A percentile compares a stretch with the other conserved stretches of the same genome.
Conservation (phyloP, 2,888 invertebrate genomes). For the Hydrotaea cyrtoneurina region DNA sequence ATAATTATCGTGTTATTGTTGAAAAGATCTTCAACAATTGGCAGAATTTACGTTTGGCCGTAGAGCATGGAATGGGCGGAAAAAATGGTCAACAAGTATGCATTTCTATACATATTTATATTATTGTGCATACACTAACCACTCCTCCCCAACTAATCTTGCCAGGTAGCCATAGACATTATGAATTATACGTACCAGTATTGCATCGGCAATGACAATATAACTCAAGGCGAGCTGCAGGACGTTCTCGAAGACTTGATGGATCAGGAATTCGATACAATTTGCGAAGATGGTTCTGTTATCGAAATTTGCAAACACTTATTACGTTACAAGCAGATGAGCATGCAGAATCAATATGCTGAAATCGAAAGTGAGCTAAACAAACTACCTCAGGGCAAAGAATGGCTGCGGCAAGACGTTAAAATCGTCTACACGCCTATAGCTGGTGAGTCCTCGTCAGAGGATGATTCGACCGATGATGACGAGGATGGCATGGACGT, state of each 20-base stretch:
- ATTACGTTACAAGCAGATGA: slow-evolving; percentile 82
- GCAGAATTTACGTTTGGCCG: slow-evolving; percentile 87
- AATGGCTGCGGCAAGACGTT: slow-evolving; percentile 83
- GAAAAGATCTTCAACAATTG: slow-evolving; percentile 87
- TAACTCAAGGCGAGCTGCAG: slow-evolving; percentile 83
- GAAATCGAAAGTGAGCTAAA: slow-evolving; percentile 83
- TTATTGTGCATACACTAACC: too few relatives aligned
- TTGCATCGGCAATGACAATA: slow-evolving; percentile 83
- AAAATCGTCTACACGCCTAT: slow-evolving; percentile 78
- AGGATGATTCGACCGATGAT: slow-evolving; percentile 69
- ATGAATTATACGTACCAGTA: slow-evolving; percentile 85
- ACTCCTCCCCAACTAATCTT: slow-evolving; percentile 50
- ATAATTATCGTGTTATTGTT: slow-evolving; percentile 83
- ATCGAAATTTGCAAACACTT: slow-evolving; percentile 84
- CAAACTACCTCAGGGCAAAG: slow-evolving; percentile 83
- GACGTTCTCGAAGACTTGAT: slow-evolving; percentile 86
- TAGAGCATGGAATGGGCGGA: slow-evolving; percentile 88
- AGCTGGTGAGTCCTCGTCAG: slow-evolving; percentile 79
- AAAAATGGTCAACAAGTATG: slow-evolving; percentile 85
- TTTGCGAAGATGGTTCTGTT: slow-evolving; percentile 87
- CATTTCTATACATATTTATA: neutral
- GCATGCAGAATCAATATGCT: slow-evolving; percentile 83
- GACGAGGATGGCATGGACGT: slow-evolving; percentile 77
- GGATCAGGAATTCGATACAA: slow-evolving; percentile 88
- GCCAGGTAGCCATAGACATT: slow-evolving; percentile 85